Evolutionary conservation across 2,797 vertebrate species (phyloP), one percentile per base, ranked within the genome.

Genomic region (Brachyrhaphis roseni): DNA sequence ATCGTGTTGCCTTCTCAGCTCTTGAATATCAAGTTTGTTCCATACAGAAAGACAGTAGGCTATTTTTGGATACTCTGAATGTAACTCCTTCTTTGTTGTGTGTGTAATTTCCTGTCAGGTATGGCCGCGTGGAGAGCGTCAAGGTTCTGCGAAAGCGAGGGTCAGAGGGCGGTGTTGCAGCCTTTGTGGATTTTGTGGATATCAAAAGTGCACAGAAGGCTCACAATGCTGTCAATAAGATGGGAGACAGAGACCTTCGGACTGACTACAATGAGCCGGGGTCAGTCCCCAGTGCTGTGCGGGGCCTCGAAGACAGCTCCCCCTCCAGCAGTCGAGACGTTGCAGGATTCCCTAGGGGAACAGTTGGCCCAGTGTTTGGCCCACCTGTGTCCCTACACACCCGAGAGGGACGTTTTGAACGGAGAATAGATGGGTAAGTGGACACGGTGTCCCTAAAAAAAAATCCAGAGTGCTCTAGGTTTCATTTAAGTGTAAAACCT

Each of bases 351-450:
- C 97, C 98, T 97, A 97, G 98, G 97, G 97, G 96, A 95, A 96
- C 97, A 71, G 98, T 98, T 95, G 98, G 98, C 92, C 97, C 98
- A 88, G 96, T 98, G 93, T 99, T 99, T 89, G 98, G 97, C 72
- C 97, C 98, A 88, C 97, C 98, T 75, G 97, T 98, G 92, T 97
- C 98, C 86, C 97, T 99, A 95, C 98, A 99, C 98, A 97, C 97
- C 97, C 98, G 98, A 96, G 98, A 99, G 97, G 98, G 98, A 97
- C 98, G 98, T 96, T 99, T 99, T 99, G 98, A 99, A 96, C 97
- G 98, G 96, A 99, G 98, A 99, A 97, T 99, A 95, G 98, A 99
- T 98, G 98, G 98, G 98, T 99, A 99, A 99, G 98, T 99, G 98
- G 96, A 98, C 97, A 97, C 96, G 96, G 97, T 97, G 97, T 98